Evolutionary conservation across 2,113 vertebrate species (phyloP).

Genomic region (Rostratula benghalensis): DNA sequence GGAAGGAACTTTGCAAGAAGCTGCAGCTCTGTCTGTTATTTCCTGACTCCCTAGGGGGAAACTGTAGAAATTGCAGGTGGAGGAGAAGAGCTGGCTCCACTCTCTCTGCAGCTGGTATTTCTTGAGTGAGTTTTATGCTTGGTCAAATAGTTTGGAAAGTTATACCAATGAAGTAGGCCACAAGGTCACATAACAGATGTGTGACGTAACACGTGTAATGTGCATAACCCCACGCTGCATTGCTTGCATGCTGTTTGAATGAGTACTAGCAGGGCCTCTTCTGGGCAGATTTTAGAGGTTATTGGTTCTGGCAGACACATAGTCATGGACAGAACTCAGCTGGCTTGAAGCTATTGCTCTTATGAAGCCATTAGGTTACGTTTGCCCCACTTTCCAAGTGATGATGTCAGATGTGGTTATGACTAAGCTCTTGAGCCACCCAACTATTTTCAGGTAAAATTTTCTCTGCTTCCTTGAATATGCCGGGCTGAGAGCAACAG

Average conservation of each 20-base stretch:
- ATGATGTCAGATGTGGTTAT: not conserved
- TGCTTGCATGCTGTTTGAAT: not conserved
- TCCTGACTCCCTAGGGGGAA: not conserved
- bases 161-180: not conserved
- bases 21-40: not conserved
- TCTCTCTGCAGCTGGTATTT: not conserved
- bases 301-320: not conserved
- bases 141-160: not conserved
- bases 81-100: not conserved
- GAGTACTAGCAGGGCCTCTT: not conserved
- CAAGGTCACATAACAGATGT: not conserved
- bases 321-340: not conserved
- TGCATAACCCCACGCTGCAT: not conserved
- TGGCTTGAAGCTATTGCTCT: not conserved
- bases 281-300: not conserved
- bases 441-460: conserved; percentile 30
- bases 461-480: not conserved
- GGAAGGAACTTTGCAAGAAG: not conserved
- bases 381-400: not conserved
- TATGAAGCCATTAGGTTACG: not conserved
- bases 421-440: not conserved
- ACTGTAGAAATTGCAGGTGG: not conserved
- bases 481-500: not conserved
- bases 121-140: not conserved
- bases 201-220: not conserved